A percentile compares a stretch with the other conserved stretches of the same genome.
phyloP scores from a whole-genome alignment of 2,888 invertebrate genomes.

The Eristalinus aeneus region DNA sequence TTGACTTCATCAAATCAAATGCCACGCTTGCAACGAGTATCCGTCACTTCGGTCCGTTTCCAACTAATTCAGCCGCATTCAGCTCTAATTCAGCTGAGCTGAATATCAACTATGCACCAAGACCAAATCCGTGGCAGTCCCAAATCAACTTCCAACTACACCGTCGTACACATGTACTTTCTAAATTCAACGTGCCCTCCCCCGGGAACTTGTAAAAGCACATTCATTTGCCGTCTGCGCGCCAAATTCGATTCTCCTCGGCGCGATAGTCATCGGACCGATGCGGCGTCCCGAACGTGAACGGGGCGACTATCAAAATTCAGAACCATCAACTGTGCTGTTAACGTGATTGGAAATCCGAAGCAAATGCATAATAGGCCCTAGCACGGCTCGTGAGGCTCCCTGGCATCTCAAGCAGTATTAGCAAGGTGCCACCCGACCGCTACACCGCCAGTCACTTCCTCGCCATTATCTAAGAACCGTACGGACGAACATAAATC shows the following conservation, averaged over 20 bases:
- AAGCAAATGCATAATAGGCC: slow-evolving; percentile 49
- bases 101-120: not conserved
- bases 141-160: not conserved
- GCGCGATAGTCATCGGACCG: not conserved
- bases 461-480: slow-evolving; percentile 42
- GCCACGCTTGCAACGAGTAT: not conserved
- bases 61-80: not conserved
- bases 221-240: not conserved
- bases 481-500: slow-evolving; percentile 43
- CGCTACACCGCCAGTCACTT: slow-evolving; percentile 21
- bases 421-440: slow-evolving; percentile 54
- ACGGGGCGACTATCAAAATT: slow-evolving; percentile 7
- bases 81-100: not conserved
- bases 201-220: not conserved
- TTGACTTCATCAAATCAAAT: not conserved
- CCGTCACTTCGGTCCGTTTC: not conserved
- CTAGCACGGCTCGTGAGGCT: slow-evolving; percentile 20
- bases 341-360: slow-evolving; percentile 53
- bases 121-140: not conserved
- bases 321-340: slow-evolving; percentile 30
- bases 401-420: slow-evolving; percentile 44
- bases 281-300: not conserved
- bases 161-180: not conserved
- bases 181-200: not conserved
- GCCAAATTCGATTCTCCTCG: not conserved